phyloP scores from a whole-genome alignment of 2,797 vertebrate species.

The Macropodus opercularis region DNA sequence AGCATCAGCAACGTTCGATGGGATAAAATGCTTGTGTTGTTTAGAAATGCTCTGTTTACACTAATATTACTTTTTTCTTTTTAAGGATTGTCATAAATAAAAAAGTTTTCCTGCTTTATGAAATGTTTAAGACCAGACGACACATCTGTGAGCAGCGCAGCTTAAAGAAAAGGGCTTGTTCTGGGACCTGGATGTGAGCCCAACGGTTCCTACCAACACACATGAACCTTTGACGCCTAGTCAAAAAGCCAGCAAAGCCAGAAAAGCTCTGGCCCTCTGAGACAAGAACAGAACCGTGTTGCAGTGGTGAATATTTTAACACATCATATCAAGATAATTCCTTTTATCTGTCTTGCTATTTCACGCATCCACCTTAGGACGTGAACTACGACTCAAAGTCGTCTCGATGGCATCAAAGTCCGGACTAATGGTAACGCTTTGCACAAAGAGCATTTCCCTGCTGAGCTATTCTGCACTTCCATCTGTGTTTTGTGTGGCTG shows the following conservation, averaged over 20 bases:
- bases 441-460: conserved; percentile 50
- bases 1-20: conserved; percentile 8
- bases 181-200: conserved; percentile 46
- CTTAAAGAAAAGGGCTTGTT: conserved; percentile 61
- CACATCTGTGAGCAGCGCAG: conserved; percentile 36
- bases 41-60: background rate
- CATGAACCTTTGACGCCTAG: conserved; percentile 48
- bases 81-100: too few relatives aligned
- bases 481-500: conserved; percentile 47
- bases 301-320: conserved; percentile 69
- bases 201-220: conserved; percentile 41
- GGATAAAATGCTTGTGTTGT: conserved; percentile 23
- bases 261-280: conserved; percentile 32
- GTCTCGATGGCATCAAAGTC: conserved; percentile 61
- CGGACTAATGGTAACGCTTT: conserved; percentile 49
- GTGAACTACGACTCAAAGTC: conserved; percentile 42
- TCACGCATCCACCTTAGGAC: conserved; percentile 54
- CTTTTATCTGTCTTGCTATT: conserved; percentile 64
- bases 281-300: conserved; percentile 42
- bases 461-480: conserved; percentile 38
- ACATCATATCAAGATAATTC: conserved; percentile 61
- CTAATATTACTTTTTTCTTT: too few relatives aligned
- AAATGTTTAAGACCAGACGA: too few relatives aligned
- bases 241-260: conserved; percentile 42
- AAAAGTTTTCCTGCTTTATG: conserved; percentile 21